Evolutionary conservation across 2,113 vertebrate genomes (phyloP).

Genomic region (Amblyopsis rosae): DNA sequence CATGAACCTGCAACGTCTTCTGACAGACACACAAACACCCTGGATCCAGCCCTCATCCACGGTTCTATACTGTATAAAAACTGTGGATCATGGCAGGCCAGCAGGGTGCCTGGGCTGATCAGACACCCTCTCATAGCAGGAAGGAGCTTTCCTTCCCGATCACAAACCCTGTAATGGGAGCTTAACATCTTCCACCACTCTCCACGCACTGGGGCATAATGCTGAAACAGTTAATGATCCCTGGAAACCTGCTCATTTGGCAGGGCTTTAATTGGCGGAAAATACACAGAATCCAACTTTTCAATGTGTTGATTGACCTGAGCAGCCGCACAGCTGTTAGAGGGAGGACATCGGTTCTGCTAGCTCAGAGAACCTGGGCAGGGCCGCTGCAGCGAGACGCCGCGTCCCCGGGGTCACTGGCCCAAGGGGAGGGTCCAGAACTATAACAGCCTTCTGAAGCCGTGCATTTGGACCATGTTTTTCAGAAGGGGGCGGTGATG

Average conservation of each 20-base stretch:
- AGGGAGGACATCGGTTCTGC: slow-evolving; percentile 4
- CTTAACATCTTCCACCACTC: slow-evolving; percentile 18
- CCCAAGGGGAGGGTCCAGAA: slow-evolving; percentile 11
- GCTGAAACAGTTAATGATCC: slow-evolving; percentile 39
- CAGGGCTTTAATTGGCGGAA: slow-evolving; percentile 45
- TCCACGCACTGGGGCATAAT: slow-evolving; percentile 8
- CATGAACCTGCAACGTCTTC: not conserved
- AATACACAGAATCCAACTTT: slow-evolving; percentile 32
- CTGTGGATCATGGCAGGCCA: not conserved
- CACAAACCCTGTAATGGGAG: slow-evolving; percentile 24
- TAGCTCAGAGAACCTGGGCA: slow-evolving; percentile 1
- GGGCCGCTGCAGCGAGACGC: not conserved
- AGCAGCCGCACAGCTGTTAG: slow-evolving; percentile 6
- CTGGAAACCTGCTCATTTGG: slow-evolving; percentile 29
- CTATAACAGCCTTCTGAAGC: slow-evolving; percentile 9
- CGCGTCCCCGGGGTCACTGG: not conserved
- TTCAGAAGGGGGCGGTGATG: slow-evolving; percentile 10
- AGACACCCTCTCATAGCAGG: slow-evolving; percentile 18
- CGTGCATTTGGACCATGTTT: slow-evolving; percentile 4
- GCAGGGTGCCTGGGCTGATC: slow-evolving; percentile 25
- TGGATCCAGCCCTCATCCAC: no score
- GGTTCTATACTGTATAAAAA: no score
- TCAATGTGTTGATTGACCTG: slow-evolving; percentile 30
- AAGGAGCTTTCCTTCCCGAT: slow-evolving; percentile 7
- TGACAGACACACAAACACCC: no score